Percentiles rank a stretch among this genome's conserved stretches.
These are phyloP conservation scores for Salvelinus sp. DNA, from an alignment of 2,113 vertebrate species.

Conservation along the genomic window DNA sequence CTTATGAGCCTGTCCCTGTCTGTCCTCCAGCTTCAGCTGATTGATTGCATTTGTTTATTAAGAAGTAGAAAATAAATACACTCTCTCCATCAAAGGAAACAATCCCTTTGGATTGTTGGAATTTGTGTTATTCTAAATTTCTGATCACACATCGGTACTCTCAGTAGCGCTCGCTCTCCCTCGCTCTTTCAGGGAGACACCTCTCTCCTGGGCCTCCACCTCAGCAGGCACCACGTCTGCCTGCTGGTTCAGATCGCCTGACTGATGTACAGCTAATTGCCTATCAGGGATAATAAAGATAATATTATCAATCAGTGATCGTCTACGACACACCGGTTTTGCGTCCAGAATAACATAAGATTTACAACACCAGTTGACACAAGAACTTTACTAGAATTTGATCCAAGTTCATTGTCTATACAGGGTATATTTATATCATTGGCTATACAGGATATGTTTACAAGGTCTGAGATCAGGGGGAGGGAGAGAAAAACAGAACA, in stretches of 20 bases:
- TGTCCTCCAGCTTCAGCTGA: constrained; percentile 60
- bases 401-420: constrained; percentile 80
- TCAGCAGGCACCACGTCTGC: constrained; percentile 82
- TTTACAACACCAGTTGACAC: constrained; percentile 55
- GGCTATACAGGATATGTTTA: constrained; percentile 76
- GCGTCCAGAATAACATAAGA: neutral
- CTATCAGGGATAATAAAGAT: too few species aligned
- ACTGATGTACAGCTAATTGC: too few species aligned
- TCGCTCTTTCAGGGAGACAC: constrained; percentile 47
- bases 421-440: constrained; percentile 67
- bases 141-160: too few species aligned
- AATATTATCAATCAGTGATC: too few species aligned
- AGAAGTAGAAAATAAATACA: too few species aligned
- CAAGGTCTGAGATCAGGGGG: constrained; percentile 67
- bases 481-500: constrained; percentile 67
- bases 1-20: constrained; percentile 58
- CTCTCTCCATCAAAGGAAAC: too few species aligned
- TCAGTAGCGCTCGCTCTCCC: too few species aligned
- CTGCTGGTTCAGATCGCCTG: constrained; percentile 77
- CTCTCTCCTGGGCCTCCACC: constrained; percentile 63
- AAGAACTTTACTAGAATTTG: constrained; percentile 80
- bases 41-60: too few species aligned
- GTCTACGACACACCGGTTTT: neutral
- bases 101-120: too few species aligned
- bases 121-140: too few species aligned